Base-by-base conservation (phyloP, 2,113 vertebrate genomes). In the Ophiodon elongatus region DNA sequence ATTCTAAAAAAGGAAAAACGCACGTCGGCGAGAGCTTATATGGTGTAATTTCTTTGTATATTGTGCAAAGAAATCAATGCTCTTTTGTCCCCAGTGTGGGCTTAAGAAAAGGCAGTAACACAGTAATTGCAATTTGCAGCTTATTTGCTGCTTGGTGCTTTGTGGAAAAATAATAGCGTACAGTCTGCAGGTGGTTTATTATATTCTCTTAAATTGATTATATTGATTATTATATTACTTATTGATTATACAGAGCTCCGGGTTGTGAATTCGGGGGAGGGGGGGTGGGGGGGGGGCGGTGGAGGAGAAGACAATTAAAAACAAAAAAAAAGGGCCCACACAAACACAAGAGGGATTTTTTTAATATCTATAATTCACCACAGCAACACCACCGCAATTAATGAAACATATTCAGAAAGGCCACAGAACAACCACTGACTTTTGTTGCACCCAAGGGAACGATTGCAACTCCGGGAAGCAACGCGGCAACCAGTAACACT, bases 61-160 rank as follows among this genome's bases (percentile, higher is more conserved):
- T 31, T 19, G 57, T 17, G 72, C 6, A 7, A 14, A 70, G 73
- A 76, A 88, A 89, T 90, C 83, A 67, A 85, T 86, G 84, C 64
- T 29, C 52, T 68, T 78, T 35, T 67, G n/a, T 82, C 63, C 73
- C 75, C 62, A 37, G 47, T 69, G 77, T 71, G 76, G 50, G 71
- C 14, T 67, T 19, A 59, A 72, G 60, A 78, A 56, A 67, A 78
- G 85, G 77, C 64, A 60, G 29, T 23, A 62, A 60, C 50, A 39
- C 76, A 1, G 71, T 69, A 63, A 79, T 45, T 77, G 76, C 66
- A 80, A 72, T 80, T 66, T 65, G 56, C 43, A 70, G 73, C 27
- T 68, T 68, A 82, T 85, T 89, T 82, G 65, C 75, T 62, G 75
- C 68, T 84, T 72, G 66, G 62, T 64, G n/a, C 27, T 52, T 75